These are phyloP conservation scores for Drosophila planitibia DNA, from an alignment of 2,888 invertebrate genomes.

Conservation along the genomic window DNA sequence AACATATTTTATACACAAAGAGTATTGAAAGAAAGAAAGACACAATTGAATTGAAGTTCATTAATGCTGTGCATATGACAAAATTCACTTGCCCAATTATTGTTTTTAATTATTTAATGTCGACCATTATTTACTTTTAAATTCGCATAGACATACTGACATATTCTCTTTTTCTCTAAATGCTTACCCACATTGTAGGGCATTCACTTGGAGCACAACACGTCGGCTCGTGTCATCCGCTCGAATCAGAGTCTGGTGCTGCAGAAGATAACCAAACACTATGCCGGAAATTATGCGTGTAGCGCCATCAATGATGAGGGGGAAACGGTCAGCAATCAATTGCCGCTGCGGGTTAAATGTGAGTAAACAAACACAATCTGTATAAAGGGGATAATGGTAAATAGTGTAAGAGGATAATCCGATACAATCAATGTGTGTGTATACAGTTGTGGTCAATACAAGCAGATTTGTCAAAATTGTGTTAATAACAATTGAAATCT, in stretches of 20 bases:
- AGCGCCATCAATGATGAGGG: constrained; percentile 95
- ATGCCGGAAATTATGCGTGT: constrained; percentile 95
- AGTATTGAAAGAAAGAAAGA: not conserved
- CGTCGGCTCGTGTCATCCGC: constrained; percentile 94
- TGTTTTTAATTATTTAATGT: not conserved
- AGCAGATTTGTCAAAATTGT: not conserved
- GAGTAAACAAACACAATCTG: constrained; percentile 85
- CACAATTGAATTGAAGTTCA: not conserved
- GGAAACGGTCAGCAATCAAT: constrained; percentile 94
- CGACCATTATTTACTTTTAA: not conserved
- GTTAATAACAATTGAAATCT: not conserved
- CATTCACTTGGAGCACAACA: constrained; percentile 92
- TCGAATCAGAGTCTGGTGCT: constrained; percentile 96
- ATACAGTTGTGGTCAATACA: not conserved
- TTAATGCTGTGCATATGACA: not conserved
- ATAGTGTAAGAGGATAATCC: not conserved
- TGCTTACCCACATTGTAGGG: constrained; percentile 87
- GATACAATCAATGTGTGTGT: not conserved
- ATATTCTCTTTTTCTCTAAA: not conserved
- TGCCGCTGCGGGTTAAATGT: constrained; percentile 95
- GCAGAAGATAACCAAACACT: constrained; percentile 94
- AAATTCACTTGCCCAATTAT: not conserved
- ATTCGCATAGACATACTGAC: too few species aligned
- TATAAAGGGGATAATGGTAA: not conserved
- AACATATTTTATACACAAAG: not conserved